Conservation (phyloP, 2,888 invertebrate species). For the Ctenicera cuprea region DNA sequence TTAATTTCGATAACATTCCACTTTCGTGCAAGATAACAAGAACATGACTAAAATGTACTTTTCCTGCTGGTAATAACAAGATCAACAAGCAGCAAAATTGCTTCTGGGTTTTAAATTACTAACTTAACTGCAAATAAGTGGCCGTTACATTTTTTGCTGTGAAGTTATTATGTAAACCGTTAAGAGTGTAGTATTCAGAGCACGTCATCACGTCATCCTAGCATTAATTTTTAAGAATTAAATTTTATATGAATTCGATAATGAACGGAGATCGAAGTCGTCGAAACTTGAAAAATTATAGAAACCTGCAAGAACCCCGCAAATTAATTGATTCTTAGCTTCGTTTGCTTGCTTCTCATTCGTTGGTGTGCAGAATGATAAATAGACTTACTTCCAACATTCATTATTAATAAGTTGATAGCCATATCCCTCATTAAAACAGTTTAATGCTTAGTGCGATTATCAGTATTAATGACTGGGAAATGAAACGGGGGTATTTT, state of each 20-base stretch:
- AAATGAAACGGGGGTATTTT: too few relatives aligned
- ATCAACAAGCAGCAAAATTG: background rate
- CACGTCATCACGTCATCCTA: slow-evolving; percentile 4
- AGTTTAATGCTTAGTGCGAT: background rate
- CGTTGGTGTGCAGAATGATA: slow-evolving; percentile 7
- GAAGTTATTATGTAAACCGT: background rate
- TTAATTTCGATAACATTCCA: too few relatives aligned
- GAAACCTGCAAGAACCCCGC: slow-evolving; percentile 1
- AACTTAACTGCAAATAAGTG: slow-evolving; percentile 8
- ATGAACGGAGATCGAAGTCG: background rate
- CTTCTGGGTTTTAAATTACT: slow-evolving; percentile 11
- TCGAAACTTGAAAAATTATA: slow-evolving; percentile 6
- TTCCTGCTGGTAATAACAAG: background rate
- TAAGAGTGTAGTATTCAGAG: slow-evolving; percentile 3
- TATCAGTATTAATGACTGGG: too few relatives aligned
- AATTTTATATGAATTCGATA: slow-evolving; percentile 31
- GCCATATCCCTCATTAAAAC: background rate
- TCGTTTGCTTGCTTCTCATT: background rate
- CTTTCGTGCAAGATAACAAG: background rate
- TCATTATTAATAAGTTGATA: slow-evolving; percentile 8
- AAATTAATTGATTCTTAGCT: slow-evolving; percentile 16
- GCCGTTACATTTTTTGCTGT: slow-evolving; percentile 8
- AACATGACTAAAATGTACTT: background rate
- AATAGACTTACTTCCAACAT: background rate
- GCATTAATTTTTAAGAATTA: slow-evolving; percentile 26